phyloP scores from a whole-genome alignment of 2,888 invertebrate genomes.

The Cybosia mesomella region DNA sequence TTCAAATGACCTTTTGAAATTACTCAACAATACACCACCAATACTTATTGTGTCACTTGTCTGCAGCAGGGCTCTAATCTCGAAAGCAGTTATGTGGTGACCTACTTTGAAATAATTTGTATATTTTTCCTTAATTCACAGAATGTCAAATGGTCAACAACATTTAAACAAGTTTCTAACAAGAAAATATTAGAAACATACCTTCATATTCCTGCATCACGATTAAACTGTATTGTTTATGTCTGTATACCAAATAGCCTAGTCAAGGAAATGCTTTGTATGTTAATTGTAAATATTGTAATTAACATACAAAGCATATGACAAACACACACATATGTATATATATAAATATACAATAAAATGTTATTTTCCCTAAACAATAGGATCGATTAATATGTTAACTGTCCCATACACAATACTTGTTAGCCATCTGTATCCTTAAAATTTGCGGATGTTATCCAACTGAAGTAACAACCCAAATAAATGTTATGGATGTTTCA shows the following conservation, averaged over 20 bases:
- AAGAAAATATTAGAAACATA: not conserved
- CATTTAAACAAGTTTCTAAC: not conserved
- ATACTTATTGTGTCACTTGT: not conserved
- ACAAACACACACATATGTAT: not conserved
- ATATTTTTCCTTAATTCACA: not conserved
- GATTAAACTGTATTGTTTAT: not conserved
- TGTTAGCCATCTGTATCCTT: not conserved
- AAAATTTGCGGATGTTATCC: not conserved
- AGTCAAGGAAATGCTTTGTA: not conserved
- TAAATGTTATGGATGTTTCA: not conserved
- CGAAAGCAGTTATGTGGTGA: not conserved
- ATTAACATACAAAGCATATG: not conserved
- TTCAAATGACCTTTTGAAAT: not conserved
- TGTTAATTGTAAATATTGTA: not conserved
- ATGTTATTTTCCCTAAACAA: conserved; percentile 1
- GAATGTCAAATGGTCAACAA: not conserved
- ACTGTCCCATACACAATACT: not conserved
- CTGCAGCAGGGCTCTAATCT: not conserved
- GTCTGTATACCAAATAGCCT: not conserved
- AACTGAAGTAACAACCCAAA: not conserved
- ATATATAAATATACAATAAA: not conserved
- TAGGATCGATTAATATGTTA: not conserved
- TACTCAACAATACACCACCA: not conserved
- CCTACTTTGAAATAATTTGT: not conserved
- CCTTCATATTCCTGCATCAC: not conserved